These are phyloP conservation scores for Paragorgia papillata DNA, from an alignment of 92 coral and sea anemone genomes.

Conservation along the genomic window DNA sequence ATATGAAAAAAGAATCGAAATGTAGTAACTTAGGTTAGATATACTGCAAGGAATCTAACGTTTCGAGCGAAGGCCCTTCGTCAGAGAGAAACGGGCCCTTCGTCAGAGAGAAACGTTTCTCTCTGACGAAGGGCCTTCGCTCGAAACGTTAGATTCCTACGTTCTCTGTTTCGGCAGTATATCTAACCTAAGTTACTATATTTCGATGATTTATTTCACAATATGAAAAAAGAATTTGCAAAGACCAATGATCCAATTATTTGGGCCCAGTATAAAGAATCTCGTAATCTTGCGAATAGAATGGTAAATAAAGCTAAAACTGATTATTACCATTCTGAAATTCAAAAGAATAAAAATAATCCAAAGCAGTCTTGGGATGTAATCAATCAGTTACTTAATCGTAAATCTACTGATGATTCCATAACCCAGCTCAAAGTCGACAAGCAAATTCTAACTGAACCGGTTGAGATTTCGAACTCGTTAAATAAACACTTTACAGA, in stretches of 20 bases:
- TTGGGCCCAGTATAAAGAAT: slow-evolving; percentile 17
- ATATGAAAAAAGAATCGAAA: too few relatives aligned
- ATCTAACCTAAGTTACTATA: too few relatives aligned
- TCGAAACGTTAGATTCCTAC: too few relatives aligned
- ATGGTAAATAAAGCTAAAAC: slow-evolving; percentile 19
- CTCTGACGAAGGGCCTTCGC: too few relatives aligned
- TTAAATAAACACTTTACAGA: too few relatives aligned
- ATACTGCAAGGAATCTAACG: too few relatives aligned
- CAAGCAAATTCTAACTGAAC: slow-evolving; percentile 11
- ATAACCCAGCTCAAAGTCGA: slow-evolving; percentile 23
- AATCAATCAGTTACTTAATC: slow-evolving; percentile 8
- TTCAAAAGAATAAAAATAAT: slow-evolving; percentile 13
- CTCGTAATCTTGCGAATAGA: not conserved
- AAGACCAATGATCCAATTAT: slow-evolving; percentile 4
- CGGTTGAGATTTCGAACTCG: slow-evolving; percentile 18
- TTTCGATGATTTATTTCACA: too few relatives aligned
- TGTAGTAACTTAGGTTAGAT: too few relatives aligned
- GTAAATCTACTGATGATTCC: slow-evolving; percentile 9
- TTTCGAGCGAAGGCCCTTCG: too few relatives aligned
- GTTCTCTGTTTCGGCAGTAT: too few relatives aligned
- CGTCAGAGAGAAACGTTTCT: too few relatives aligned
- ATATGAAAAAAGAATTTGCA: slow-evolving; percentile 7
- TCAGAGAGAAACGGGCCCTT: too few relatives aligned
- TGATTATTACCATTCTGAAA: slow-evolving; percentile 25
- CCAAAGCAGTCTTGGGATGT: slow-evolving; percentile 22